phyloP scores from a whole-genome alignment of 2,113 vertebrate genomes.

The Rissa tridactyla region DNA sequence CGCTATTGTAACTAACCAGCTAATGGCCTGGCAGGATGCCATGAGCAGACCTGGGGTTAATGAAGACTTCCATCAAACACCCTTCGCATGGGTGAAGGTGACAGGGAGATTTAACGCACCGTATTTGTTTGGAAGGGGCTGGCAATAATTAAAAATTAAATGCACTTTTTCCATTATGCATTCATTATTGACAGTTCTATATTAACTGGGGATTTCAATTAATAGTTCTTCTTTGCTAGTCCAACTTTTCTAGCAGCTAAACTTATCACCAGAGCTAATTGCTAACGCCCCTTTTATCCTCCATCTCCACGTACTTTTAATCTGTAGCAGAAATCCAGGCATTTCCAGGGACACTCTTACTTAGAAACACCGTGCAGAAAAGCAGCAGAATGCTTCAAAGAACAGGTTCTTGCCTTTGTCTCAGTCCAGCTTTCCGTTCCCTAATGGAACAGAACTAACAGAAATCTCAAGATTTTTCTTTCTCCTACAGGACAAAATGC shows the following conservation, averaged over 20 bases:
- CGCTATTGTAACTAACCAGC: not conserved
- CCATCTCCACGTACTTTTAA: not conserved
- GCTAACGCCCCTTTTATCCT: not conserved
- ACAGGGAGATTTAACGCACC: not conserved
- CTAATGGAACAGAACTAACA: not conserved
- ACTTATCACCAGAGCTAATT: not conserved
- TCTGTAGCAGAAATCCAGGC: not conserved
- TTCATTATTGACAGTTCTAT: slow-evolving; percentile 3
- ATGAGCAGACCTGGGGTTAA: not conserved
- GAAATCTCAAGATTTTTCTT: not conserved
- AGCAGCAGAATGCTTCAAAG: not conserved
- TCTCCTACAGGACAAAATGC: not conserved
- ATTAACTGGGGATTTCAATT: slow-evolving; percentile 10
- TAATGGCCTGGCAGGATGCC: not conserved
- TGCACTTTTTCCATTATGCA: slow-evolving; percentile 3
- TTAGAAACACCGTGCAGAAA: not conserved
- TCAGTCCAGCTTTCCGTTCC: not conserved
- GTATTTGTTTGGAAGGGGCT: slow-evolving; percentile 16
- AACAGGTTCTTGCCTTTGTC: not conserved
- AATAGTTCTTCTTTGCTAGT: not conserved
- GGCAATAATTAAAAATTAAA: slow-evolving; percentile 31
- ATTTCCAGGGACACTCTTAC: not conserved
- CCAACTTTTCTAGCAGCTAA: slow-evolving; percentile 12
- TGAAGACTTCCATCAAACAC: not conserved
- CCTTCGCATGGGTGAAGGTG: not conserved